Evolutionary conservation across 2,888 invertebrate genomes (phyloP).

Genomic region (Acheta domesticus): DNA sequence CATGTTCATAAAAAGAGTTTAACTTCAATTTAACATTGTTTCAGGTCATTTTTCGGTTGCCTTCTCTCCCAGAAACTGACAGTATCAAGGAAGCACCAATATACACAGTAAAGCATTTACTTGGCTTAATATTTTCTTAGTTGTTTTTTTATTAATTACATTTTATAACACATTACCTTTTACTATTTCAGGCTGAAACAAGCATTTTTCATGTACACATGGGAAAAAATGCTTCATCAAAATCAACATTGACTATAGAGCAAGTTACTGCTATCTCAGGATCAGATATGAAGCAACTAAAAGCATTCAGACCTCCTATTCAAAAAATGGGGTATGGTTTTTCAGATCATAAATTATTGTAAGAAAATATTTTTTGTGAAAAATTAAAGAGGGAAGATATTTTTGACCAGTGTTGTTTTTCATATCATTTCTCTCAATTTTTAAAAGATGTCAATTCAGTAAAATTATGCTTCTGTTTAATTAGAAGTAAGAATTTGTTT

Average conservation of each 20-base stretch:
- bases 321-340: conserved; percentile 58
- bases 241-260: conserved; percentile 51
- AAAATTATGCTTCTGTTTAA: no score
- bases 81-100: conserved; percentile 74
- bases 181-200: conserved; percentile 61
- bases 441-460: no score
- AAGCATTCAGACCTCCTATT: conserved; percentile 49
- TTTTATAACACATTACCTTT: conserved; percentile 25
- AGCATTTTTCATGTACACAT: conserved; percentile 68
- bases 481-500: no score
- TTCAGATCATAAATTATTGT: neutral
- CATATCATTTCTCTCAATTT: no score
- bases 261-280: conserved; percentile 50
- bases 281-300: conserved; percentile 45
- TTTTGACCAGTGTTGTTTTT: no score
- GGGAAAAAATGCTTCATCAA: conserved; percentile 50
- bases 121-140: neutral
- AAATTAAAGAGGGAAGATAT: neutral
- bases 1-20: neutral
- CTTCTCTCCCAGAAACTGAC: conserved; percentile 67
- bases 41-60: conserved; percentile 76
- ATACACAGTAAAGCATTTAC: conserved; percentile 61
- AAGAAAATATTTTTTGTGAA: neutral
- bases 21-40: conserved; percentile 37
- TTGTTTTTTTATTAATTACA: no score